Conservation (phyloP, 2,113 vertebrate species). For the Percina caprodes region DNA sequence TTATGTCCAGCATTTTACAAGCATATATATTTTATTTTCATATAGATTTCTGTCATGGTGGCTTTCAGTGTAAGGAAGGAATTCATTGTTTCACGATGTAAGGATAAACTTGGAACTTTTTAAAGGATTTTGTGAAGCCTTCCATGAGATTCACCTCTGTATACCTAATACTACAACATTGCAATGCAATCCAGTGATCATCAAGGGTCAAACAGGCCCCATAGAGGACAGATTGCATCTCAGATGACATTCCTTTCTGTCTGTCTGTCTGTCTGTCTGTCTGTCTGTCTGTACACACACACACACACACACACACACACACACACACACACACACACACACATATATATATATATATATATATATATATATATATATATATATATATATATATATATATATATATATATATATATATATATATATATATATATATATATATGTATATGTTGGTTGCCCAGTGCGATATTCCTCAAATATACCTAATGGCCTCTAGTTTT, state of each 20-base stretch:
- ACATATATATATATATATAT: no score
- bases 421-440: no score
- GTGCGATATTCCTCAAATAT: constrained; percentile 35
- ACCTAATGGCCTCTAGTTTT: constrained; percentile 50
- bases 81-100: no score
- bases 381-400: no score
- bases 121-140: background rate
- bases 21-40: background rate
- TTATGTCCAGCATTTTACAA: background rate
- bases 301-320: background rate
- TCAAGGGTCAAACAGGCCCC: constrained; percentile 14
- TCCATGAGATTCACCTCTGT: background rate
- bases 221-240: constrained; percentile 29
- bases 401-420: no score
- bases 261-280: background rate
- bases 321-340: background rate
- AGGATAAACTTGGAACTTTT: background rate
- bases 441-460: background rate
- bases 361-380: no score
- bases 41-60: background rate
- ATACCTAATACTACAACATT: background rate
- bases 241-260: constrained; percentile 16
- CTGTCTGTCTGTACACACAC: constrained; percentile 14
- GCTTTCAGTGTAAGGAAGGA: background rate
- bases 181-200: background rate